Conservation (phyloP, 2,888 invertebrate species). For the Acanthococcus lagerstroemiae region DNA sequence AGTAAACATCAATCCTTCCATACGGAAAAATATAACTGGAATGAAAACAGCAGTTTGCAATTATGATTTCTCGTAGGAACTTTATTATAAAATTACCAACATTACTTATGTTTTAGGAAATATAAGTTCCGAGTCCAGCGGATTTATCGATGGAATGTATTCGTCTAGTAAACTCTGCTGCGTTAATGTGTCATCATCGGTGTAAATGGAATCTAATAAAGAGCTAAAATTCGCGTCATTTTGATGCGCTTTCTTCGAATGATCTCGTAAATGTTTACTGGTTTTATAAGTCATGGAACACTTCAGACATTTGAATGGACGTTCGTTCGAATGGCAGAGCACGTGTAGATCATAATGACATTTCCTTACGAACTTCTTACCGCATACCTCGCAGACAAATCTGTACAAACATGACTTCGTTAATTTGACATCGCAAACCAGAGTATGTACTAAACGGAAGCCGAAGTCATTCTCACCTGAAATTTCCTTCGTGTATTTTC, state of each 20-base stretch:
- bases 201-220: slow-evolving; percentile 14
- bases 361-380: slow-evolving; percentile 43
- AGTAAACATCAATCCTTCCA: too few species aligned
- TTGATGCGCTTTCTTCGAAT: slow-evolving; percentile 12
- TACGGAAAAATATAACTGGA: too few species aligned
- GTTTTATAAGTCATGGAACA: slow-evolving; percentile 15
- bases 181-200: slow-evolving; percentile 3
- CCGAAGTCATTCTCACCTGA: slow-evolving; percentile 9
- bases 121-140: slow-evolving; percentile 12
- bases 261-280: slow-evolving; percentile 22
- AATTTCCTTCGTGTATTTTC: slow-evolving; percentile 34
- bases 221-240: slow-evolving; percentile 2
- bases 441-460: not conserved
- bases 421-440: not conserved
- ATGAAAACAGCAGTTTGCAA: too few species aligned
- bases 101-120: slow-evolving; percentile 14
- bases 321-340: slow-evolving; percentile 12
- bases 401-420: slow-evolving; percentile 26
- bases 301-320: slow-evolving; percentile 21
- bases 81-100: too few species aligned
- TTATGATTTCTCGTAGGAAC: too few species aligned
- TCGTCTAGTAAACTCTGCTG: slow-evolving; percentile 14
- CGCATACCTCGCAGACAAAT: slow-evolving; percentile 42
- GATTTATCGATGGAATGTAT: slow-evolving; percentile 15
- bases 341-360: slow-evolving; percentile 43